Evolutionary conservation across 2,113 vertebrate genomes (phyloP), one percentile per base, ranked within the genome.

Genomic region (Illadopsis cleaveri): DNA sequence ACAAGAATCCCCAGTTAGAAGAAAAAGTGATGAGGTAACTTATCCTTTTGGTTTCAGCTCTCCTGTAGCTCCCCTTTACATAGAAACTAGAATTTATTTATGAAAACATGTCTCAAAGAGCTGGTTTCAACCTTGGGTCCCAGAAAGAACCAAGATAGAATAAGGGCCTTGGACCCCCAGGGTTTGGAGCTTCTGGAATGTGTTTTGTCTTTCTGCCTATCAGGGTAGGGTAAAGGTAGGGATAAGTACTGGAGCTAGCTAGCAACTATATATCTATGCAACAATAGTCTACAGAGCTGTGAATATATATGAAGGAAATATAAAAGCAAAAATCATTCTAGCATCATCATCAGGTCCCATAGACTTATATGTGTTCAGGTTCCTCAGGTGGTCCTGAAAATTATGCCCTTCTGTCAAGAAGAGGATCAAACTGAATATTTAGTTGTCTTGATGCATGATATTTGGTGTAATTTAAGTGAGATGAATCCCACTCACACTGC

Each of bases 131-230:
- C 19, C 11, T 45, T 54, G 22, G n/a, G n/a, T 28, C 23, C n/a
- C 69, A 47, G 30, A 40, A 45, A 73, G 28, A 64, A 12, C 6
- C 40, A 38, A 33, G n/a, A 18, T 5, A 47, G 18, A 11, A 33
- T 1, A 22, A 9, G 15, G 5, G 5, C 14, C 40, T 38, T 47
- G 37, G 48, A 33, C 33, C 12, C 16, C 33, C 0, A 1, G 28
- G 17, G 14, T 45, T 5, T 72, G n/a, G 38, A 33, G 28, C 27
- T 33, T 54, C 57, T 54, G n/a, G 48, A 62, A 27, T 38, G 5
- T 72, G 33, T 45, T 54, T 33, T 64, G 18, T 38, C 51, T 33
- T 56, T 56, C 51, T 66, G 27, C 62, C 16, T 37, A 2, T 45
- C 6, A 31, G n/a, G 10, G 27, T 4, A 20, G 40, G 12, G 9